Conservation (phyloP, 2,888 invertebrate genomes). For the Xylota sylvarum region DNA sequence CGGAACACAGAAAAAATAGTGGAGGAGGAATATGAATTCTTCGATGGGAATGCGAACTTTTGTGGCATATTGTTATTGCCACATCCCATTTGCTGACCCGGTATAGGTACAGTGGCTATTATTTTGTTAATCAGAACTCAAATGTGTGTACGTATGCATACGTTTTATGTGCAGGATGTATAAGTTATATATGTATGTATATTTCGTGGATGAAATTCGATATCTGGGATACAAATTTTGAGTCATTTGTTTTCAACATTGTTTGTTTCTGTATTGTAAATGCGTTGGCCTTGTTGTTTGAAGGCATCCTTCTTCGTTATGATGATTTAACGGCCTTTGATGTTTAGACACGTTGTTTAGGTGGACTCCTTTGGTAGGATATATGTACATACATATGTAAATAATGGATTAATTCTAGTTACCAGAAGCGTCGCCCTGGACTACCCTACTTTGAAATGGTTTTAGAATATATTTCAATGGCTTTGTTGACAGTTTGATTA, state of each 20-base stretch:
- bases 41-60: neutral
- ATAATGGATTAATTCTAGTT: too few relatives aligned
- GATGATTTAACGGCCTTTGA: too few relatives aligned
- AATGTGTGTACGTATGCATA: neutral
- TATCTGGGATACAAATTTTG: neutral
- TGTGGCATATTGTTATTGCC: neutral
- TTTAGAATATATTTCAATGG: too few relatives aligned
- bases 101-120: neutral
- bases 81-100: slow-evolving; percentile 1
- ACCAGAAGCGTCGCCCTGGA: too few relatives aligned
- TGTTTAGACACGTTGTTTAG: too few relatives aligned
- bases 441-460: too few relatives aligned
- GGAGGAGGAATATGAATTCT: neutral
- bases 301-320: too few relatives aligned
- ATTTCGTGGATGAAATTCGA: neutral
- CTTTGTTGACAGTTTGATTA: too few relatives aligned
- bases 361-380: too few relatives aligned
- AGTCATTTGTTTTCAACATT: neutral
- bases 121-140: neutral
- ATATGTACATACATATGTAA: too few relatives aligned
- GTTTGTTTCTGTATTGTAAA: neutral
- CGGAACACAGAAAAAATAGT: neutral
- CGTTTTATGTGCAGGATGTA: neutral
- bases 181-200: neutral
- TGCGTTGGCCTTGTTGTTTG: too few relatives aligned